Evolutionary conservation across 2,113 vertebrate species (phyloP).

Genomic region (Lanius ludovicianus): DNA sequence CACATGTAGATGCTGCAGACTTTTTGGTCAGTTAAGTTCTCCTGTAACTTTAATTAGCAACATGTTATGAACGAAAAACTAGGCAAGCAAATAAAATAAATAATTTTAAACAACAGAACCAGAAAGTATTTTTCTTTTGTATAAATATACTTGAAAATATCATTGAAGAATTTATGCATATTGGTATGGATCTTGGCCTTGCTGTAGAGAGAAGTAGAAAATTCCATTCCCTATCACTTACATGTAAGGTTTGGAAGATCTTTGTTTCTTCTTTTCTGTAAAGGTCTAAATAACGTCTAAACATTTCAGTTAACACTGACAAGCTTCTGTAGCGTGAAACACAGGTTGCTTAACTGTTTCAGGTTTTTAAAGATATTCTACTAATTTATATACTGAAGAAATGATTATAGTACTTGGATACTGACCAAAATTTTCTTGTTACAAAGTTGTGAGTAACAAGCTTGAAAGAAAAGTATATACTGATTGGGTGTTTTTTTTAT

Average conservation of each 20-base stretch:
- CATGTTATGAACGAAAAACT: neutral
- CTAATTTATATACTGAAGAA: neutral
- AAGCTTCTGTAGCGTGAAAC: neutral
- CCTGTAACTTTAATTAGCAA: neutral
- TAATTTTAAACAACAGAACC: neutral
- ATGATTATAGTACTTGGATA: neutral
- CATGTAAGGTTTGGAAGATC: neutral
- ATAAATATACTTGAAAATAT: neutral
- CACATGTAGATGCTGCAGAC: neutral
- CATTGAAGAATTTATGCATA: neutral
- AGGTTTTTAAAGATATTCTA: neutral
- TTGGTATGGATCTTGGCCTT: neutral
- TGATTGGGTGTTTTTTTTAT: neutral
- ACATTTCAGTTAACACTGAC: neutral
- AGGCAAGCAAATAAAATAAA: neutral
- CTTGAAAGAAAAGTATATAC: neutral
- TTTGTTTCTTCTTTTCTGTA: neutral
- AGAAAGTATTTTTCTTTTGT: neutral
- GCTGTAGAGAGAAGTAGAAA: neutral
- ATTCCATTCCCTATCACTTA: neutral
- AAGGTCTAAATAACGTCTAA: neutral
- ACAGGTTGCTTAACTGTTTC: neutral
- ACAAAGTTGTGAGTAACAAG: neutral
- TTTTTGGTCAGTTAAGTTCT: neutral
- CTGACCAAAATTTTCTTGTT: neutral